These are phyloP conservation scores for Alaudala cheleensis DNA, from an alignment of 2,113 vertebrate genomes.

Conservation along the genomic window DNA sequence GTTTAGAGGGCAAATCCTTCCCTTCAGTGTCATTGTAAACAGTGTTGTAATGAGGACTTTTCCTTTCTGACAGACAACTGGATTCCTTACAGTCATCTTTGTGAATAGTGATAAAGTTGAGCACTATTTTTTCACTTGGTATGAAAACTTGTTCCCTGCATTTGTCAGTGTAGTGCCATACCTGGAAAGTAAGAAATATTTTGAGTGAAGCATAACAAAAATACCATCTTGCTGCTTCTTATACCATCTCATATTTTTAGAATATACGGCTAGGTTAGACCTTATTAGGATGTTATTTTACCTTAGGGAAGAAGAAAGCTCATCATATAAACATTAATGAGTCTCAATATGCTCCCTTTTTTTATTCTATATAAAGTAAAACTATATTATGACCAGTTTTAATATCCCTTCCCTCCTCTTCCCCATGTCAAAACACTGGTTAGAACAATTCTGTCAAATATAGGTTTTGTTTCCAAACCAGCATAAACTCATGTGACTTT, in stretches of 20 bases:
- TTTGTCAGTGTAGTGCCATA: conserved; percentile 69
- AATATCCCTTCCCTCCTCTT: background rate
- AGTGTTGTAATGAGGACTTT: background rate
- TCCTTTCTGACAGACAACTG: background rate
- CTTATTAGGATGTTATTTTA: background rate
- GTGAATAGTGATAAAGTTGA: conserved; percentile 67
- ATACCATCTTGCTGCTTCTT: background rate
- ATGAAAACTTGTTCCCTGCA: conserved; percentile 62
- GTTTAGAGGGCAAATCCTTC: background rate
- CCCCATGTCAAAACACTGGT: background rate
- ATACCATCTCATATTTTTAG: background rate
- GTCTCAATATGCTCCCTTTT: background rate
- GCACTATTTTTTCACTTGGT: conserved; percentile 64
- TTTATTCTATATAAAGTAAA: background rate
- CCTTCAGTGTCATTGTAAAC: background rate
- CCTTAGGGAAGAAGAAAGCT: background rate
- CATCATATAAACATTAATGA: background rate
- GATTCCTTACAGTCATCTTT: conserved; percentile 49
- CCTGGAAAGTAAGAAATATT: conserved; percentile 60
- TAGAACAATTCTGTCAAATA: background rate
- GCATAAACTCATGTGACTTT: background rate
- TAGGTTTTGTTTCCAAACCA: background rate
- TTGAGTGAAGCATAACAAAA: background rate
- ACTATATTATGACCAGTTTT: background rate
- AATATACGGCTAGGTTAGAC: background rate